Evolutionary conservation across 2,113 vertebrate species (phyloP).

Genomic region (Illadopsis cleaveri): DNA sequence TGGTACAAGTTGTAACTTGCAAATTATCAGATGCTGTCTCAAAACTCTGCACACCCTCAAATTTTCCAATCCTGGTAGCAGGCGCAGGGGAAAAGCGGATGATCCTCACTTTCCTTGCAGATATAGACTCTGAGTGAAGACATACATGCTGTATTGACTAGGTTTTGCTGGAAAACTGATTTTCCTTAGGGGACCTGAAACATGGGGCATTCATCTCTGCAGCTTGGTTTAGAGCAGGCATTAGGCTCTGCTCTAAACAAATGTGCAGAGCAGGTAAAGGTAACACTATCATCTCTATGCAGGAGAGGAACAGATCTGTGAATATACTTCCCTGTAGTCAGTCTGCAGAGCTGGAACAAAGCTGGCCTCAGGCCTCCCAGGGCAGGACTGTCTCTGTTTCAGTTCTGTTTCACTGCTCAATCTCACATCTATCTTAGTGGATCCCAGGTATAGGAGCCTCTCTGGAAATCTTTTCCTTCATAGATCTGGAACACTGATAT

Average conservation of each 20-base stretch:
- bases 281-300: neutral
- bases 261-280: neutral
- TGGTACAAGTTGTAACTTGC: neutral
- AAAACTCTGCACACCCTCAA: neutral
- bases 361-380: neutral
- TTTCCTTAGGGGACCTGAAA: neutral
- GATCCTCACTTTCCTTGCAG: neutral
- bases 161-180: neutral
- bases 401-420: neutral
- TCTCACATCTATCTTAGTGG: neutral
- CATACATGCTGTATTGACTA: neutral
- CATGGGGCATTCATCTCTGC: accelerated
- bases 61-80: neutral
- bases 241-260: neutral
- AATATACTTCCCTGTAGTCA: neutral
- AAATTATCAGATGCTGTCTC: neutral
- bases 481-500: neutral
- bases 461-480: neutral
- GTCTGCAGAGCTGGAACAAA: neutral
- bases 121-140: neutral
- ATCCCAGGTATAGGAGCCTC: neutral
- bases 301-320: neutral
- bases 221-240: neutral
- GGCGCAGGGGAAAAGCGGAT: neutral
- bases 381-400: neutral